Evolutionary conservation across 2,113 vertebrate species (phyloP).

Genomic region (Phaetusa simplex): DNA sequence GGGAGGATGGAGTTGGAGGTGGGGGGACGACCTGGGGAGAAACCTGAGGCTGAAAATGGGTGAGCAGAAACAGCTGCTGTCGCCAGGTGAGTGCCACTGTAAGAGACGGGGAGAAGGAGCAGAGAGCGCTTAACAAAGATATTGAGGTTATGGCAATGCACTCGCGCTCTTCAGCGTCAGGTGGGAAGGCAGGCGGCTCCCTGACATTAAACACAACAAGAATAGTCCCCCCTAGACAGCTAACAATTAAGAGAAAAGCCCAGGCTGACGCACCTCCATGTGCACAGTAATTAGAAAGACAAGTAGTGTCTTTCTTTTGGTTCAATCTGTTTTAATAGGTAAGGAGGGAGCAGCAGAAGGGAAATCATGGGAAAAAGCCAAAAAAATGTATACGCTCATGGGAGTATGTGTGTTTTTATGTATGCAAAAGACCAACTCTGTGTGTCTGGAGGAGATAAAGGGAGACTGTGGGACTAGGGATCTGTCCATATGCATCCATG

Average conservation of each 20-base stretch:
- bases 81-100: neutral
- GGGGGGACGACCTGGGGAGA: neutral
- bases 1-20: neutral
- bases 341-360: neutral
- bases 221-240: neutral
- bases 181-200: constrained; percentile 1
- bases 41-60: neutral
- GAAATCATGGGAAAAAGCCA: neutral
- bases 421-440: neutral
- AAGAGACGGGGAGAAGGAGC: neutral
- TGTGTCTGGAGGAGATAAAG: neutral
- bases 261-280: neutral
- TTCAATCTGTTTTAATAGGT: neutral
- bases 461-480: neutral
- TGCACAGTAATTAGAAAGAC: constrained; percentile 52
- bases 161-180: neutral
- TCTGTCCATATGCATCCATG: neutral
- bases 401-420: neutral
- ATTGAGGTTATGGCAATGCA: neutral
- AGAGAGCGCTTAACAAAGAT: neutral
- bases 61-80: neutral
- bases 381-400: neutral
- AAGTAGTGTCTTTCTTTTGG: constrained; percentile 15
- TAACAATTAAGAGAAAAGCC: constrained; percentile 25
- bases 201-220: neutral